Evolutionary conservation across 2,888 invertebrate genomes (phyloP).

Genomic region (Nomada ruficornis): DNA sequence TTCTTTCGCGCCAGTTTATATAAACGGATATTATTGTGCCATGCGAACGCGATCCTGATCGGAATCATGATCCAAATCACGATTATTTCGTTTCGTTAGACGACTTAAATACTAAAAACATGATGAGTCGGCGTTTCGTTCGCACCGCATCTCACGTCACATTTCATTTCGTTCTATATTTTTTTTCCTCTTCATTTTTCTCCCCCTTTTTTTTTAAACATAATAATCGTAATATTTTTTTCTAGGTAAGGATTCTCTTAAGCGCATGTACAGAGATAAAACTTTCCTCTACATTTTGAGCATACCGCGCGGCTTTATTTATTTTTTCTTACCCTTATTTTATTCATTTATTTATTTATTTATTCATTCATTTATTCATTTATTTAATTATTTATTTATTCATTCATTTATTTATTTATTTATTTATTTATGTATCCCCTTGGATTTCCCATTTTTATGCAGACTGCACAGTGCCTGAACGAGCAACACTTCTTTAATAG

Average conservation of each 20-base stretch:
- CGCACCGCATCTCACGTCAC: conserved; percentile 25
- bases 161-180: background rate
- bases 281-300: conserved; percentile 79
- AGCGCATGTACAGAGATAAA: conserved; percentile 72
- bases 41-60: conserved; percentile 35
- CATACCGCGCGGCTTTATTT: conserved; percentile 78
- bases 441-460: conserved; percentile 26
- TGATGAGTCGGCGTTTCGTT: conserved; percentile 9
- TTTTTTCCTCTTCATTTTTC: background rate
- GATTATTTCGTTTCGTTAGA: conserved; percentile 5
- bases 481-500: conserved; percentile 33
- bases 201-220: conserved; percentile 5
- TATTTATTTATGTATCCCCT: conserved; percentile 32
- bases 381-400: conserved; percentile 29
- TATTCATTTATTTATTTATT: conserved; percentile 30
- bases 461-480: conserved; percentile 19
- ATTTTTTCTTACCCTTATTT: conserved; percentile 11
- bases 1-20: background rate
- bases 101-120: conserved; percentile 45
- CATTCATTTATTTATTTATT: conserved; percentile 7
- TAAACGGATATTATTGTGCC: conserved; percentile 46
- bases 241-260: conserved; percentile 67
- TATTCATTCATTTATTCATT: conserved; percentile 34
- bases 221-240: conserved; percentile 55
- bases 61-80: conserved; percentile 17